Evolutionary conservation across 2,797 vertebrate species (phyloP), one percentile per base, ranked within the genome.

Genomic region (Protosalanx chinensis): DNA sequence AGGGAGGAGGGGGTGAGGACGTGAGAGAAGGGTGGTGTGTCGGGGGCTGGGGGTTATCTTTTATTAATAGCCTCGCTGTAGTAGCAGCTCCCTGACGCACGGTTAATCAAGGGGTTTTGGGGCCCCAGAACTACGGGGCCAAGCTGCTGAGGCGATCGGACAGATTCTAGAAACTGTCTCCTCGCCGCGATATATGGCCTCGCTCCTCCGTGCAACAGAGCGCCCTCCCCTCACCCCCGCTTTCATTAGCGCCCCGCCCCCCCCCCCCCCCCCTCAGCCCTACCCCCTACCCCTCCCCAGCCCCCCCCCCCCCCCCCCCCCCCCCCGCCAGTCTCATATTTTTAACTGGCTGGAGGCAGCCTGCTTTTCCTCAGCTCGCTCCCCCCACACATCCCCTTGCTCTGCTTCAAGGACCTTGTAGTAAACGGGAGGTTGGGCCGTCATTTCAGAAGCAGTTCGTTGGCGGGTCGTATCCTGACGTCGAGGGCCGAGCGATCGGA

Each of bases 11-110:
- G 49, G 58, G 37, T 18, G 35, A 10, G 62, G 61, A 49, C 61
- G 63, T 18, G 64, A 61, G 53, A 41, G 16, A n/a, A 30, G 62
- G 72, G 75, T 79, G 79, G 63, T 68, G 59, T 59, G 61, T 68
- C 27, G 35, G 67, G 32, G 2, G 53, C 64, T 33, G 1, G 82
- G 81, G 88, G 85, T 74, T 87, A 88, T 93, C 82, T 92, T 91
- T 93, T 92, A 93, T 93, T 93, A 93, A 93, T 93, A 92, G 89
- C 84, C 82, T 85, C 88, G 87, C 88, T 91, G 89, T 90, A 91
- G 88, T 90, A 88, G 88, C 59, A 75, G 85, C 87, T 92, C 91
- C 89, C 90, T 80, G 83, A 88, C 83, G 85, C 84, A 90, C 80
- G 81, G 87, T 92, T 93, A 92, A 92, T 93, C 91, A 93, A 85